Percentiles rank a stretch among this genome's conserved stretches.
phyloP scores from a whole-genome alignment of 2,797 vertebrate species.

The Pseudotriccus pelzelni region DNA sequence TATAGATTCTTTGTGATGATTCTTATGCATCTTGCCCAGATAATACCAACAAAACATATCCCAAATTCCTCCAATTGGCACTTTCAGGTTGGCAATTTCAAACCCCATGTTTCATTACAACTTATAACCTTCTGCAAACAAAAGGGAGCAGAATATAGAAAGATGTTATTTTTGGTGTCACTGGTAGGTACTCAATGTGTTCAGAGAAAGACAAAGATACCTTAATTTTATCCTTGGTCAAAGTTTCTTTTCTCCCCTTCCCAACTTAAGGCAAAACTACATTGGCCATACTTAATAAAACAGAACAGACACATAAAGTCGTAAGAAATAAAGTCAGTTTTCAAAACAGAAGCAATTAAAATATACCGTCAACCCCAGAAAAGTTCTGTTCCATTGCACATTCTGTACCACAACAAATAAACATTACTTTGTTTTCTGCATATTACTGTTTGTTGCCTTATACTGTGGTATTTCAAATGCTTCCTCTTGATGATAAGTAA shows the following conservation, averaged over 20 bases:
- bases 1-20: background rate
- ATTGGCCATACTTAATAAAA: background rate
- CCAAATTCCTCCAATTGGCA: background rate
- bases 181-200: background rate
- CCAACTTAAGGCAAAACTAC: background rate
- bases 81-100: background rate
- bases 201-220: background rate
- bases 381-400: background rate
- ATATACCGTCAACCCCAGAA: background rate
- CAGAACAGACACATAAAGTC: background rate
- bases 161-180: background rate
- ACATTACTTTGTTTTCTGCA: background rate
- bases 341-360: background rate
- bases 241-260: background rate
- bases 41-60: background rate
- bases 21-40: background rate
- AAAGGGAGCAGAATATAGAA: background rate
- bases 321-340: background rate
- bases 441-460: background rate
- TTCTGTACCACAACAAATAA: background rate
- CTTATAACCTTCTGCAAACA: background rate
- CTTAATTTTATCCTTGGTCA: background rate
- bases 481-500: background rate
- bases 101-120: background rate
- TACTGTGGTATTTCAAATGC: background rate